Conservation (phyloP, 1,140 invertebrate species). For the Drosophila grimshawi region DNA sequence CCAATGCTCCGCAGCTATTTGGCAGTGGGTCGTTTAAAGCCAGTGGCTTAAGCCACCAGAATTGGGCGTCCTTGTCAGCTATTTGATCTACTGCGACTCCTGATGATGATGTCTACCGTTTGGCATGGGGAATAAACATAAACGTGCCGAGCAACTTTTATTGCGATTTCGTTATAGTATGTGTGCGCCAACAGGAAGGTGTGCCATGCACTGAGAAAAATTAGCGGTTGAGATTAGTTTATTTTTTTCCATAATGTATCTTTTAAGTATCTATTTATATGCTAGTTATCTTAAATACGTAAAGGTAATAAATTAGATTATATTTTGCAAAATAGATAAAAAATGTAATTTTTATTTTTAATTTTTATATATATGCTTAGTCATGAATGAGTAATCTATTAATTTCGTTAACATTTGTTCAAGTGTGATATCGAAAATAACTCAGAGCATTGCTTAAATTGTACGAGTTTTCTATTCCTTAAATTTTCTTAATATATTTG, state of each 20-base stretch:
- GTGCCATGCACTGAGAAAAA: constrained; percentile 17
- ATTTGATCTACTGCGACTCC: constrained; percentile 69
- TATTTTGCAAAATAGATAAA: background rate
- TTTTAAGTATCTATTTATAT: no score
- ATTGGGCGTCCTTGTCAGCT: constrained; percentile 27
- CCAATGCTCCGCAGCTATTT: constrained; percentile 39
- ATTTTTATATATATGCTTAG: no score
- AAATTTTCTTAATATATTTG: no score
- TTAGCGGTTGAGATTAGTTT: background rate
- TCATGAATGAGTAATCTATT: no score
- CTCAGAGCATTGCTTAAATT: no score
- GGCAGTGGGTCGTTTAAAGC: background rate
- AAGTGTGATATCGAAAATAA: no score
- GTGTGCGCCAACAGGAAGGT: constrained; percentile 19
- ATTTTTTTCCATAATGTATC: no score
- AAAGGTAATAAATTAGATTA: no score
- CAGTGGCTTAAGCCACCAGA: constrained; percentile 24
- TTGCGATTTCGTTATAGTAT: constrained; percentile 46
- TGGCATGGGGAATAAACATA: constrained; percentile 50
- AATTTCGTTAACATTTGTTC: no score
- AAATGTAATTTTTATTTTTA: no score
- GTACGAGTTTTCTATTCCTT: no score
- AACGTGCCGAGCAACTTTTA: constrained; percentile 72
- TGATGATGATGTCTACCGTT: constrained; percentile 42
- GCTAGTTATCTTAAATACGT: no score